Evolutionary conservation across 1,140 invertebrate genomes (phyloP).

Genomic region (Aphidius ervi): DNA sequence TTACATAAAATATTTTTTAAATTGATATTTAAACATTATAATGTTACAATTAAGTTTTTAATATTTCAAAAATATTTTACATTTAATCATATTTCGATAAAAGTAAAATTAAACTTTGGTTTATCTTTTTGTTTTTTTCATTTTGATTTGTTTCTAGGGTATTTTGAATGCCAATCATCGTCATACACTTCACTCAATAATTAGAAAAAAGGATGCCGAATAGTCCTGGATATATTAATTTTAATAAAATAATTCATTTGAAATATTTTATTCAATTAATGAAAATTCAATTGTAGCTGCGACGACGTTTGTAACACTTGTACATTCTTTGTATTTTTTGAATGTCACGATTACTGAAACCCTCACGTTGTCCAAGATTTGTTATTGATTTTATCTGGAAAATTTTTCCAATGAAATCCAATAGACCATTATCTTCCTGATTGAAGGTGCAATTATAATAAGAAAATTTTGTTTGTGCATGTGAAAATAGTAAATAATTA

Average conservation of each 20-base stretch:
- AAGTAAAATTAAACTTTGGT: too few relatives aligned
- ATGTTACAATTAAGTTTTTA: too few relatives aligned
- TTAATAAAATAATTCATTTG: not conserved
- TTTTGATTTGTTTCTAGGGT: conserved; percentile 5
- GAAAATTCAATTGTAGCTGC: conserved; percentile 23
- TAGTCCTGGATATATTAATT: not conserved
- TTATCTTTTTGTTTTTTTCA: too few relatives aligned
- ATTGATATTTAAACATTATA: too few relatives aligned
- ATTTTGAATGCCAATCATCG: not conserved
- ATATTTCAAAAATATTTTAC: too few relatives aligned
- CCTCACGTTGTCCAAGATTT: conserved; percentile 63
- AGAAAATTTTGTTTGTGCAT: conserved; percentile 3
- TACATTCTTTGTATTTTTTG: conserved; percentile 75
- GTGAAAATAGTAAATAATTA: too few relatives aligned
- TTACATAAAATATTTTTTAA: too few relatives aligned
- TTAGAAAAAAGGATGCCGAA: conserved; percentile 9
- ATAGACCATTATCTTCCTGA: conserved; percentile 27
- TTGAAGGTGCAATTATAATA: conserved; percentile 4
- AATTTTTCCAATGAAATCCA: conserved; percentile 31
- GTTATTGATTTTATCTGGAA: conserved; percentile 29
- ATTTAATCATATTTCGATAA: too few relatives aligned
- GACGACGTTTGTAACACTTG: conserved; percentile 57
- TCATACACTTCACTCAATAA: conserved; percentile 20
- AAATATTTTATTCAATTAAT: not conserved
- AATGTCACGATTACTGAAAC: conserved; percentile 68